These are phyloP conservation scores for Cyaniris semiargus DNA, from an alignment of 2,888 invertebrate genomes.

Conservation along the genomic window DNA sequence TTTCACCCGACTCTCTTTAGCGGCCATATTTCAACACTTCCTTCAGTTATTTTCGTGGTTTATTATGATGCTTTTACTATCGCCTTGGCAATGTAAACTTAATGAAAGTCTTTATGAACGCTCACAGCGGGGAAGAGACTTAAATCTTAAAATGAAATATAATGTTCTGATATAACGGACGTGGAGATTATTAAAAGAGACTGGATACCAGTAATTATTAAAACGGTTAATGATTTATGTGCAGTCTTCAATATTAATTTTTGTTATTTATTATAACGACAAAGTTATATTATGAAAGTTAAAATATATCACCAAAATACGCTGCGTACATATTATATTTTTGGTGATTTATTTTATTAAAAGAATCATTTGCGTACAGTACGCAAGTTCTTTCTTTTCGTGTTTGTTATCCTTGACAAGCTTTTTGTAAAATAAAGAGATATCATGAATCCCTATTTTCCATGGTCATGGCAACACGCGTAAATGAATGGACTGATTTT, in stretches of 20 bases:
- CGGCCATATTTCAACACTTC: background rate
- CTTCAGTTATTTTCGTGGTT: background rate
- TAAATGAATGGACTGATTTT: no score
- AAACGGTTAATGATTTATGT: conserved; percentile 29
- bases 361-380: no score
- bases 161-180: conserved; percentile 30
- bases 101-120: conserved; percentile 42
- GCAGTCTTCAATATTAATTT: background rate
- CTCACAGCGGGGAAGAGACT: conserved; percentile 36
- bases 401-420: no score
- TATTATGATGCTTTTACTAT: conserved; percentile 21
- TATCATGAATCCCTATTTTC: no score
- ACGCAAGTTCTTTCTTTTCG: no score
- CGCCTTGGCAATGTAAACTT: conserved; percentile 33
- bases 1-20: background rate
- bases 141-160: conserved; percentile 40
- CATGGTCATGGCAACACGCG: no score
- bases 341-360: no score
- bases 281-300: background rate
- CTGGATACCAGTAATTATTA: conserved; percentile 26
- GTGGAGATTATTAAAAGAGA: conserved; percentile 29
- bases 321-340: no score
- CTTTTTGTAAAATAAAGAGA: no score
- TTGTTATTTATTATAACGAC: background rate
- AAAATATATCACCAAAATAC: no score